Conservation (phyloP, 1,140 invertebrate genomes). For the Capitella teleta region DNA sequence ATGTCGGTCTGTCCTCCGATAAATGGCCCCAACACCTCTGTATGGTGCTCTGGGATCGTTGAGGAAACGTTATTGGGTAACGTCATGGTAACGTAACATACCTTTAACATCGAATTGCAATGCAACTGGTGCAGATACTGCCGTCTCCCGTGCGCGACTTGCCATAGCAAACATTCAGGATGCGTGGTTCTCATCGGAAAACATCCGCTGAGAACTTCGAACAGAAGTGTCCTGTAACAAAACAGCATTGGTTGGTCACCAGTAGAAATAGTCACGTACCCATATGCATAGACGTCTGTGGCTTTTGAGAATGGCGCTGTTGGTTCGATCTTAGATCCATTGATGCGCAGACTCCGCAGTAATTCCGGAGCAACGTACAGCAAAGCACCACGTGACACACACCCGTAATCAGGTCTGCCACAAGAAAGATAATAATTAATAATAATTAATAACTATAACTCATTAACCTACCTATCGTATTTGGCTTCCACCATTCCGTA, state of each 20-base stretch:
- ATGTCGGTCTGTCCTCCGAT: no score
- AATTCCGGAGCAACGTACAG: constrained; percentile 42
- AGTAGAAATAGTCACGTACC: constrained; percentile 22
- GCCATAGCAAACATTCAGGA: constrained; percentile 35
- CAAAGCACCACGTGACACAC: constrained; percentile 33
- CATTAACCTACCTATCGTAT: constrained; percentile 19
- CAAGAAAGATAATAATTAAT: not conserved
- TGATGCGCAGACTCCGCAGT: constrained; percentile 29
- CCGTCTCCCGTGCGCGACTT: constrained; percentile 31
- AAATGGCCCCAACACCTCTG: no score
- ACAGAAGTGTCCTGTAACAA: constrained; percentile 36
- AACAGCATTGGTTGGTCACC: not conserved
- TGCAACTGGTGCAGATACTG: no score
- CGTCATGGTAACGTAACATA: no score
- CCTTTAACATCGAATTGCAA: no score
- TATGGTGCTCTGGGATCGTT: no score
- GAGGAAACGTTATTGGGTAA: no score
- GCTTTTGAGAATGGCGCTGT: constrained; percentile 20
- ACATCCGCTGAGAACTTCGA: constrained; percentile 32
- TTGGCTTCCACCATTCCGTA: constrained; percentile 32
- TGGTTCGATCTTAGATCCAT: constrained; percentile 24
- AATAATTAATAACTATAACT: not conserved
- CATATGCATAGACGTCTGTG: constrained; percentile 41
- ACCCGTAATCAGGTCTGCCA: constrained; percentile 28
- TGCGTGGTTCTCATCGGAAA: constrained; percentile 29